Percentiles rank a stretch among this genome's conserved stretches.
Evolutionary conservation across 2,797 vertebrate genomes (phyloP).

Genomic region (Lithobates pipiens): DNA sequence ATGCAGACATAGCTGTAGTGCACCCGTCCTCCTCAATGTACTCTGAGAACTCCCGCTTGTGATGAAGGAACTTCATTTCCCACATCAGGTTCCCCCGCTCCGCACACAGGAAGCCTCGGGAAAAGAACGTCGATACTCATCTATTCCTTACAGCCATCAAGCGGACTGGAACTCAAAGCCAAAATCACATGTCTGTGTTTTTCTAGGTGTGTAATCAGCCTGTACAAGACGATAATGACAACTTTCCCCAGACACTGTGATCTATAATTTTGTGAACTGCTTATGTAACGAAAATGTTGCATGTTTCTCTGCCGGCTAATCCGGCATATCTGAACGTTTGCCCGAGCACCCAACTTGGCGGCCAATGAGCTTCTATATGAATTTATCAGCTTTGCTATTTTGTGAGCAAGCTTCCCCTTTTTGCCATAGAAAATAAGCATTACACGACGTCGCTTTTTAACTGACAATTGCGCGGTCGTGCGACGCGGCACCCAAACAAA

Average conservation of each 20-base stretch:
- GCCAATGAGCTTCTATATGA: no score
- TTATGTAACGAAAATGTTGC: neutral
- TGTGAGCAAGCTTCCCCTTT: no score
- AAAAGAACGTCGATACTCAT: neutral
- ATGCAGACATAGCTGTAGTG: neutral
- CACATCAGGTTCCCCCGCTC: neutral
- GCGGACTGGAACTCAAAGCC: neutral
- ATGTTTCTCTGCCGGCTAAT: neutral
- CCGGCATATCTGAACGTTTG: neutral
- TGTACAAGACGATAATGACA: neutral
- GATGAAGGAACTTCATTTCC: neutral
- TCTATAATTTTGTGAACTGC: neutral
- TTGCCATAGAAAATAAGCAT: no score
- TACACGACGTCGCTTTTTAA: no score
- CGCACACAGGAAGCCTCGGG: neutral
- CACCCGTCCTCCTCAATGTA: neutral
- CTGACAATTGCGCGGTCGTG: no score
- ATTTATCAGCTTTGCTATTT: no score
- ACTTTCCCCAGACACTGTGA: neutral
- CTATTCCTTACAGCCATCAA: neutral
- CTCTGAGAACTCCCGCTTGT: neutral
- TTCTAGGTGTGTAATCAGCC: neutral
- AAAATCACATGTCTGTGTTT: neutral
- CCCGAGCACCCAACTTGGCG: no score
- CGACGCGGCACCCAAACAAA: no score